These are phyloP conservation scores for Acleris sparsana DNA, from an alignment of 2,888 invertebrate species.

Conservation along the genomic window DNA sequence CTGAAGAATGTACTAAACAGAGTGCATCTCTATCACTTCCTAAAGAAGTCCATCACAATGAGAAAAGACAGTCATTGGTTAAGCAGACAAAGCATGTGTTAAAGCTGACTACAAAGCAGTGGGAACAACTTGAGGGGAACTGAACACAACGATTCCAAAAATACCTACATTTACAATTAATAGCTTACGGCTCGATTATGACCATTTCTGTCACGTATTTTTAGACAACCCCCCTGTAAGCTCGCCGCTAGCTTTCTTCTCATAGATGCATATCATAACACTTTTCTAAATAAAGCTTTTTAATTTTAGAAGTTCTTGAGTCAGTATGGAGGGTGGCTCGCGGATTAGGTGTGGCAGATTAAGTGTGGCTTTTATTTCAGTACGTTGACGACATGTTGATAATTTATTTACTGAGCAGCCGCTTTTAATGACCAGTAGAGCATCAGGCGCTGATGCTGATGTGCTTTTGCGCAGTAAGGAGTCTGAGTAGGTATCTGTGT, in stretches of 20 bases:
- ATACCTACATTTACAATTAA: constrained; percentile 19
- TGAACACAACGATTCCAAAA: constrained; percentile 9
- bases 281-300: constrained; percentile 47
- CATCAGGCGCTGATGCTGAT: background rate
- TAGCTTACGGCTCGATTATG: constrained; percentile 18
- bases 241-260: constrained; percentile 41
- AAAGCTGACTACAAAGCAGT: too few species aligned
- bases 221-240: constrained; percentile 34
- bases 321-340: constrained; percentile 43
- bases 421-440: background rate
- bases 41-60: too few species aligned
- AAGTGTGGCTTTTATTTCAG: constrained; percentile 43
- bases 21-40: too few species aligned
- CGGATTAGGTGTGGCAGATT: constrained; percentile 39
- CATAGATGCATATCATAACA: constrained; percentile 47
- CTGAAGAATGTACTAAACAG: too few species aligned
- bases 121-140: too few species aligned
- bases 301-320: constrained; percentile 52
- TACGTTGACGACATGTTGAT: constrained; percentile 49
- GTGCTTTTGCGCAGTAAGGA: background rate
- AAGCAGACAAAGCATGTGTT: too few species aligned
- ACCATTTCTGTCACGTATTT: constrained; percentile 18
- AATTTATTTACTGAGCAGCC: constrained; percentile 38
- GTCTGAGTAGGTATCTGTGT: background rate
- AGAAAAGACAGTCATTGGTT: too few species aligned